Evolutionary conservation across 2,797 vertebrate species (phyloP).

Genomic region (Adrianichthys oophorus): DNA sequence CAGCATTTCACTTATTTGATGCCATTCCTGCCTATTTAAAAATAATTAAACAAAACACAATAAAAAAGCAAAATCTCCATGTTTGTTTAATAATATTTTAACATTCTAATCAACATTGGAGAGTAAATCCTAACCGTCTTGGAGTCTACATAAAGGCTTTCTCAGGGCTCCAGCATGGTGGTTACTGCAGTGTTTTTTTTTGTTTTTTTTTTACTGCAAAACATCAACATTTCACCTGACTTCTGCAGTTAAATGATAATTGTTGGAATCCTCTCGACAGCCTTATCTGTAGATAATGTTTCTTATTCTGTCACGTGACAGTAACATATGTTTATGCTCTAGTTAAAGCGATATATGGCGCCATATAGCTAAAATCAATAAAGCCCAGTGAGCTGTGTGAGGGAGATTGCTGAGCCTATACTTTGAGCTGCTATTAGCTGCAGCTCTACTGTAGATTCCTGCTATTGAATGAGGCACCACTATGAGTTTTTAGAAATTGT

Average conservation of each 20-base stretch:
- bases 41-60: too few species aligned
- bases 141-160: too few species aligned
- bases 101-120: too few species aligned
- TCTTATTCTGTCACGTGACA: conserved; percentile 55
- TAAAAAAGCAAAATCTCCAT: too few species aligned
- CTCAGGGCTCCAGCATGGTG: too few species aligned
- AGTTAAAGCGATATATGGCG: conserved; percentile 70
- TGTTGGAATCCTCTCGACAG: conserved; percentile 9
- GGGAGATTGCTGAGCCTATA: conserved; percentile 55
- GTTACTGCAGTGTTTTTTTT: too few species aligned
- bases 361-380: conserved; percentile 72
- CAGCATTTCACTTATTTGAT: too few species aligned
- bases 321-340: conserved; percentile 62
- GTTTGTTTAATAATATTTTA: too few species aligned
- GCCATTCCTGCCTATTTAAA: too few species aligned
- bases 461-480: conserved; percentile 30
- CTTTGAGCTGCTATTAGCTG: conserved; percentile 43
- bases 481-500: conserved; percentile 22
- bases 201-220: too few species aligned
- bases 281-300: conserved; percentile 18
- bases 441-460: conserved; percentile 27
- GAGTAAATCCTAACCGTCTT: too few species aligned
- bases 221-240: too few species aligned
- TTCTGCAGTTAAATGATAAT: neutral
- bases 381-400: conserved; percentile 43